A percentile compares a stretch with the other conserved stretches of the same genome.
Evolutionary conservation across 2,888 invertebrate genomes (phyloP).

Genomic region (Sarcophaga rosellei): DNA sequence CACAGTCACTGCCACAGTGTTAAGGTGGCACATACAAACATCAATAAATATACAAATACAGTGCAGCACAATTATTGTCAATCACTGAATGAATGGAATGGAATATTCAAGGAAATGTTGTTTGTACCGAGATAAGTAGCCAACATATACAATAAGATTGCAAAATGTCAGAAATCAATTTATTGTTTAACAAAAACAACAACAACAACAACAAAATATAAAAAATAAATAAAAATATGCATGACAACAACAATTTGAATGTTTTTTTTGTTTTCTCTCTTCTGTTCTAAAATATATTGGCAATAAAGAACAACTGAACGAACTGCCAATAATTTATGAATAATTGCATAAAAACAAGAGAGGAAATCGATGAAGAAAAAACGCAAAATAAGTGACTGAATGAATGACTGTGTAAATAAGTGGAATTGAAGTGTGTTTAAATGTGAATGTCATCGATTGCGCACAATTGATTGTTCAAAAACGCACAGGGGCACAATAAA

Average conservation of each 20-base stretch:
- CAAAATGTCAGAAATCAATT: conserved; percentile 32
- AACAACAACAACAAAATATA: conserved; percentile 20
- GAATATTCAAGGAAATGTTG: conserved; percentile 52
- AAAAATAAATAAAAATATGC: conserved; percentile 16
- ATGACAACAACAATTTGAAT: conserved; percentile 9
- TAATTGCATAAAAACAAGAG: conserved; percentile 43
- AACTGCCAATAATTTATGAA: conserved; percentile 60
- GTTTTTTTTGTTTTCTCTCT: neutral
- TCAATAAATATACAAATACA: conserved; percentile 35
- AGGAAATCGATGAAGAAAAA: neutral
- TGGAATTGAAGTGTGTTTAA: neutral
- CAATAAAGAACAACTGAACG: conserved; percentile 56
- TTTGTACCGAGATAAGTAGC: conserved; percentile 42
- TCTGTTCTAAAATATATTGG: conserved; percentile 26
- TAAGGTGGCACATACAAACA: conserved; percentile 31
- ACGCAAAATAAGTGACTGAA: neutral
- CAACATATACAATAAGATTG: neutral
- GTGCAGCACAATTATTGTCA: neutral
- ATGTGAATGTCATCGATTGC: conserved; percentile 42
- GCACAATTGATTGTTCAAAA: conserved; percentile 36
- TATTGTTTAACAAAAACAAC: conserved; percentile 20
- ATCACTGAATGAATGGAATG: conserved; percentile 3
- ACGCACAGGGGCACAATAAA: neutral
- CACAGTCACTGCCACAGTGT: conserved; percentile 58
- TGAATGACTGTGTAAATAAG: neutral